phyloP scores from a whole-genome alignment of 2,797 vertebrate species.

The Mormyrus hasselquistii region DNA sequence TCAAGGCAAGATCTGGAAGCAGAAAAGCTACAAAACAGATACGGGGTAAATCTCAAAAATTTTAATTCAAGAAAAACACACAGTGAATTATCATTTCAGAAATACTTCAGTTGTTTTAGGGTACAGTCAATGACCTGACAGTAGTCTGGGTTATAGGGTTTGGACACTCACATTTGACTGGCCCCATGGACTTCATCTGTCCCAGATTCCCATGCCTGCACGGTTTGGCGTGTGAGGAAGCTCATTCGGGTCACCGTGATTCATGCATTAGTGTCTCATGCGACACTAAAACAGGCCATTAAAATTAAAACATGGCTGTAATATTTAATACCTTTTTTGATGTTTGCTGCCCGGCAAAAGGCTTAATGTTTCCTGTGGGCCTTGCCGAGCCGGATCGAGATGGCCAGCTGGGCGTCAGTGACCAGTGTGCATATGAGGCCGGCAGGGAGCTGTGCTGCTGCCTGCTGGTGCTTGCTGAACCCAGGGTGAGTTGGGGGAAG shows the following conservation, averaged over 20 bases:
- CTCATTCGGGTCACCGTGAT: constrained; percentile 53
- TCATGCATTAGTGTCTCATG: constrained; percentile 55
- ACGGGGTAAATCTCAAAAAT: background rate
- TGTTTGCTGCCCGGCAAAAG: constrained; percentile 44
- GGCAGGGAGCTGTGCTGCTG: background rate
- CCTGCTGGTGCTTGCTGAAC: background rate
- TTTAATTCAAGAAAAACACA: background rate
- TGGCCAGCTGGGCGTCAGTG: constrained; percentile 39
- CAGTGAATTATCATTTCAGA: background rate
- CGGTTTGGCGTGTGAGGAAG: constrained; percentile 49
- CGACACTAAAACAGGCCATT: constrained; percentile 58
- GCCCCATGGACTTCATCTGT: constrained; percentile 37
- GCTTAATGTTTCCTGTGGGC: constrained; percentile 54
- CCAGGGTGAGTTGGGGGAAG: background rate
- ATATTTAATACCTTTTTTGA: constrained; percentile 52
- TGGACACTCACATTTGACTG: constrained; percentile 23
- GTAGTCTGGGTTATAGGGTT: background rate
- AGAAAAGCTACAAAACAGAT: background rate
- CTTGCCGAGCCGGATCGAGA: constrained; percentile 49
- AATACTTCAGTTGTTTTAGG: background rate
- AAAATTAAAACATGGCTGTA: constrained; percentile 54
- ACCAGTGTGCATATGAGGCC: constrained; percentile 43
- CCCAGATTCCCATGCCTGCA: constrained; percentile 47
- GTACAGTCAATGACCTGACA: background rate
- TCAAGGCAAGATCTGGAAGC: background rate